Conservation (phyloP, 2,113 vertebrate genomes). For the Lycaon pictus region DNA sequence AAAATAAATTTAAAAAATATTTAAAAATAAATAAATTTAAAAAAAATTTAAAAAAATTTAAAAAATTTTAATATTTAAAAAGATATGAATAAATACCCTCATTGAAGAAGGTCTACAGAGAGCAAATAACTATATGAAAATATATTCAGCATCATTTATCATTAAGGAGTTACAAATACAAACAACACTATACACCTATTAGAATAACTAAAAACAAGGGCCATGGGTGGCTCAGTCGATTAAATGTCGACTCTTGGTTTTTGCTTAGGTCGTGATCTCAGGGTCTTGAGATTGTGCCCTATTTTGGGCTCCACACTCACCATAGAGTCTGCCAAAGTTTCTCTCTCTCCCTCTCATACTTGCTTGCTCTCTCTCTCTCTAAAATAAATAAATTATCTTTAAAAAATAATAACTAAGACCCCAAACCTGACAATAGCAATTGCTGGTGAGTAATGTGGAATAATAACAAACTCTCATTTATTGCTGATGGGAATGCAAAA, state of each 20-base stretch:
- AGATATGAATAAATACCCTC: neutral
- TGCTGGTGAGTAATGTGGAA: neutral
- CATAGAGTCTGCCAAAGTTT: neutral
- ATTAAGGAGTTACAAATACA: conserved; percentile 35
- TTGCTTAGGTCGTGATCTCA: neutral
- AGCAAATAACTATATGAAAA: conserved; percentile 8
- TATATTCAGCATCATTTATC: neutral
- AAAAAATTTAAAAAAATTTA: too few relatives aligned
- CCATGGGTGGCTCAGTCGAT: neutral
- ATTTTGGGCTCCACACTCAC: neutral
- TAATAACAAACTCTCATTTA: conserved; percentile 32
- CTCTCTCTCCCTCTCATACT: neutral
- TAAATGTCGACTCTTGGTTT: neutral
- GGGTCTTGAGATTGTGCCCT: neutral
- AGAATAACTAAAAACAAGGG: neutral
- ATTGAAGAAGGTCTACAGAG: conserved; percentile 33
- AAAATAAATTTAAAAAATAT: too few relatives aligned
- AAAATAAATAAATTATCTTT: neutral
- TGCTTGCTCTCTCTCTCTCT: neutral
- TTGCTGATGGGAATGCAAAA: neutral
- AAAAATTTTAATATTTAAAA: too few relatives aligned
- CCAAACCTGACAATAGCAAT: neutral
- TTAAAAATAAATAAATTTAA: too few relatives aligned
- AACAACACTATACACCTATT: neutral
- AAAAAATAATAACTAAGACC: neutral